phyloP scores from a whole-genome alignment of 2,113 vertebrate species.

The Rhombomys opimus region DNA sequence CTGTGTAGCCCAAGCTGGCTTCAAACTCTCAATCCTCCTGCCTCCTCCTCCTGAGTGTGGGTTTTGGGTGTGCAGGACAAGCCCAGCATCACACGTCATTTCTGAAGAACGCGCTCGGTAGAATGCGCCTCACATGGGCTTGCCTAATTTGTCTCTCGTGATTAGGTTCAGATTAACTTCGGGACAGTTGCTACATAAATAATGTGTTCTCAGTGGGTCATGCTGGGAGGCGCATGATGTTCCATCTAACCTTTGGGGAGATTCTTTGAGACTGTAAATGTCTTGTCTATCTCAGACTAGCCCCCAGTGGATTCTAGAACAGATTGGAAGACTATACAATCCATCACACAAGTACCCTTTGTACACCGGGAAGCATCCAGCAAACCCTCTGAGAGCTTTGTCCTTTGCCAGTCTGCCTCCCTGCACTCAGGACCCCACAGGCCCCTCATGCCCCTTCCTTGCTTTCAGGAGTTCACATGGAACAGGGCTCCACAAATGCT shows the following conservation, averaged over 20 bases:
- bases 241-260: neutral
- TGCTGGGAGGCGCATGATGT: neutral
- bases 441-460: neutral
- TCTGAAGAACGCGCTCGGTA: neutral
- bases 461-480: neutral
- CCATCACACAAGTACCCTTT: neutral
- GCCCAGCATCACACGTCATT: neutral
- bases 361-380: neutral
- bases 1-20: neutral
- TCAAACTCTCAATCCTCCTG: neutral
- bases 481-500: neutral
- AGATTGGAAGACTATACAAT: neutral
- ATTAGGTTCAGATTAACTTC: neutral
- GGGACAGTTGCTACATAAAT: neutral
- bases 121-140: neutral
- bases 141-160: neutral
- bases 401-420: fast-evolving
- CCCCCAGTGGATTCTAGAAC: neutral
- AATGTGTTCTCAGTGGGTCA: neutral
- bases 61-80: neutral
- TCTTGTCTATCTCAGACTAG: neutral
- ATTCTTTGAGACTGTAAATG: neutral
- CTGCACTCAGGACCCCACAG: no score
- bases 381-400: neutral
- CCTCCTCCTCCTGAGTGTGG: neutral